A percentile compares a stretch with the other conserved stretches of the same genome.
Conservation (phyloP, 92 coral and sea anemone genomes). For the Pocillopora grandis region DNA sequence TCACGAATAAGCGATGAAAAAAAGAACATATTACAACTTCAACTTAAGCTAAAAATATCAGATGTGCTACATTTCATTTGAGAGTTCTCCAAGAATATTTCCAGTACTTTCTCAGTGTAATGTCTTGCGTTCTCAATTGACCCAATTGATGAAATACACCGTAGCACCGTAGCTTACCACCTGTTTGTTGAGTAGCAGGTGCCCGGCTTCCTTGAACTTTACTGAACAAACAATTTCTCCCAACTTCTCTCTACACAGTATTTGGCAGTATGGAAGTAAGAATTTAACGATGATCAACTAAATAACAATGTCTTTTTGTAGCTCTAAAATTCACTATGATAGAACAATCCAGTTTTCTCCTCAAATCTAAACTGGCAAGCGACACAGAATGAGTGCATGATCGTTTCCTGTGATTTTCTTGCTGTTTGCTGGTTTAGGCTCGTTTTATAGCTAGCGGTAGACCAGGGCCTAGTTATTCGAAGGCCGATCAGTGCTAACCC, state of each 20-base stretch:
- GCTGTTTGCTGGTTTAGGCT: background rate
- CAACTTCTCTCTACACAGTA: background rate
- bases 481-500: too few relatives aligned
- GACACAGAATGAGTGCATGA: too few relatives aligned
- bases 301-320: background rate
- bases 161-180: background rate
- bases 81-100: background rate
- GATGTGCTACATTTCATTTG: background rate
- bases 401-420: background rate
- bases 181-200: constrained; percentile 10
- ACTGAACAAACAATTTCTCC: background rate
- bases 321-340: too few relatives aligned
- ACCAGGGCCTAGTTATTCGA: background rate
- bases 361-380: too few relatives aligned
- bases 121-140: background rate
- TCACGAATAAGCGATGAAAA: background rate
- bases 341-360: too few relatives aligned
- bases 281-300: background rate
- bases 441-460: background rate
- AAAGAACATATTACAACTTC: background rate
- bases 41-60: background rate
- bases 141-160: background rate
- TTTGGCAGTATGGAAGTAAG: background rate
- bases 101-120: background rate
- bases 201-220: background rate